phyloP scores from a whole-genome alignment of 2,113 vertebrate genomes.

The Lampris incognitus region DNA sequence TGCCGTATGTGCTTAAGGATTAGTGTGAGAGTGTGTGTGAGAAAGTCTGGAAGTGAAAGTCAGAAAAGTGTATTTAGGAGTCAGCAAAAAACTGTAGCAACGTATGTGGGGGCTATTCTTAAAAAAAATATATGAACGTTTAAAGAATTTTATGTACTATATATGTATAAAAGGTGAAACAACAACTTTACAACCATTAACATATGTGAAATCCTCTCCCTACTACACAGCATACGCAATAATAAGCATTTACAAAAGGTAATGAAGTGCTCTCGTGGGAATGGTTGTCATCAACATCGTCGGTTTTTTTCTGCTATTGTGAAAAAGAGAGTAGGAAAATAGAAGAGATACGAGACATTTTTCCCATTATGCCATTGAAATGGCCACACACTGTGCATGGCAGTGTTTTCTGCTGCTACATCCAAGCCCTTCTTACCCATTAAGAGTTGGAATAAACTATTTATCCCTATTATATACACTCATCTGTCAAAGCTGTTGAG shows the following conservation, averaged over 20 bases:
- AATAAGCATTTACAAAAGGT: background rate
- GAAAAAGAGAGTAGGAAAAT: background rate
- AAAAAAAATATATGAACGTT: too few species aligned
- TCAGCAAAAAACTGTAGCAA: too few species aligned
- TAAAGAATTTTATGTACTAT: too few species aligned
- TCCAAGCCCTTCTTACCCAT: conserved; percentile 61
- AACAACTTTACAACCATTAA: too few species aligned
- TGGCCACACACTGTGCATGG: conserved; percentile 49
- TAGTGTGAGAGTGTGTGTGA: too few species aligned
- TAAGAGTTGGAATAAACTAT: conserved; percentile 77
- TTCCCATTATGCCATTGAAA: conserved; percentile 56
- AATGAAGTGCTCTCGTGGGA: conserved; percentile 25
- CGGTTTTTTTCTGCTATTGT: background rate
- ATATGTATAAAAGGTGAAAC: too few species aligned
- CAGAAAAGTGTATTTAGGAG: too few species aligned
- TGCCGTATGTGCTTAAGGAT: too few species aligned
- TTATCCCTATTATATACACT: conserved; percentile 74
- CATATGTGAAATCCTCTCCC: too few species aligned
- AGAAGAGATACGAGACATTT: conserved; percentile 26
- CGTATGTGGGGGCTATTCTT: too few species aligned
- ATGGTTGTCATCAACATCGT: background rate
- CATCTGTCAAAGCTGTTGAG: conserved; percentile 68
- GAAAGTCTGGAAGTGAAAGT: too few species aligned
- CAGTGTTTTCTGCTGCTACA: conserved; percentile 32
- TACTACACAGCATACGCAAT: too few species aligned